These are phyloP conservation scores for Creontiades dilutus DNA, from an alignment of 2,888 invertebrate genomes.

Conservation along the genomic window DNA sequence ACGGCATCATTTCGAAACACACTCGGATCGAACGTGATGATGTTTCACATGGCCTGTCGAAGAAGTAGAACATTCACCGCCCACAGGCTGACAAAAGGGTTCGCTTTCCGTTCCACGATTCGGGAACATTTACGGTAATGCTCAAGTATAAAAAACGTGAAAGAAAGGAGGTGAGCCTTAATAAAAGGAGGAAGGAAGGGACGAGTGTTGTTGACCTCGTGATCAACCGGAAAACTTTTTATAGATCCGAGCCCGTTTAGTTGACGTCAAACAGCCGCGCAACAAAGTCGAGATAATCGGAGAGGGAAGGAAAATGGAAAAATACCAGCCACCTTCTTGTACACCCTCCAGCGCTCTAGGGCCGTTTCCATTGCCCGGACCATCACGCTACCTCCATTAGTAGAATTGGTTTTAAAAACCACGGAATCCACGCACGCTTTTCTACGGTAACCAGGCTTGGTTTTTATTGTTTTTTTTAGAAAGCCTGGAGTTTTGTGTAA, in stretches of 20 bases:
- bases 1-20: no score
- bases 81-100: no score
- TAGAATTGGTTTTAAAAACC: constrained; percentile 62
- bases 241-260: constrained; percentile 59
- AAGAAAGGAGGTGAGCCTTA: no score
- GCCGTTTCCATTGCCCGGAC: constrained; percentile 33
- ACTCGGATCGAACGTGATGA: no score
- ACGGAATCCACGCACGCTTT: constrained; percentile 50
- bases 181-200: neutral
- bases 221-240: constrained; percentile 60
- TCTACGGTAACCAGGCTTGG: constrained; percentile 1
- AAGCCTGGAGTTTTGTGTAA: neutral
- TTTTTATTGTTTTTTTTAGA: constrained; percentile 4
- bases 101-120: no score
- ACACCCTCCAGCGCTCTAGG: constrained; percentile 34
- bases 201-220: constrained; percentile 61
- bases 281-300: constrained; percentile 62
- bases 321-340: constrained; percentile 58
- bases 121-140: no score
- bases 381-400: constrained; percentile 63
- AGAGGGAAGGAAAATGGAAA: constrained; percentile 51
- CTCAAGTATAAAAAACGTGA: no score
- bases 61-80: no score
- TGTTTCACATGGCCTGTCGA: no score
- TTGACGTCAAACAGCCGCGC: constrained; percentile 60